phyloP scores from a whole-genome alignment of 2,888 invertebrate genomes.

The Trissoscelio sp. region DNA sequence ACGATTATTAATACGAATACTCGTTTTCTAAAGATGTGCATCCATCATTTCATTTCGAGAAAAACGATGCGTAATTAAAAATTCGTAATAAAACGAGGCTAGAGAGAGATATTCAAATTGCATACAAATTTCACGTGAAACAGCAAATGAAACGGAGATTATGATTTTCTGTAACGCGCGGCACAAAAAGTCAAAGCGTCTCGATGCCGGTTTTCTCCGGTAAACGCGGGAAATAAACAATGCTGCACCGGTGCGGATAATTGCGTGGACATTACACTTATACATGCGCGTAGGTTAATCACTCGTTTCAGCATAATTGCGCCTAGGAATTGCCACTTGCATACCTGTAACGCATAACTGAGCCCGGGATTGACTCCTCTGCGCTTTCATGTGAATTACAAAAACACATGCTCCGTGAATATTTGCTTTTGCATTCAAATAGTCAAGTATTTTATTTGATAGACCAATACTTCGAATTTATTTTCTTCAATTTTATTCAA shows the following conservation, averaged over 20 bases:
- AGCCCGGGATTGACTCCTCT: slow-evolving; percentile 18
- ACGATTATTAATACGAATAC: too few relatives aligned
- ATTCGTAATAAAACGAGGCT: too few relatives aligned
- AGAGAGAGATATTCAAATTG: too few relatives aligned
- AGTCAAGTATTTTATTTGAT: too few relatives aligned
- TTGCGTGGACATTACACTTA: slow-evolving; percentile 57
- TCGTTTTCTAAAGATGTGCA: too few relatives aligned
- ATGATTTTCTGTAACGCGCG: slow-evolving; percentile 11
- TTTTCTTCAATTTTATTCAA: too few relatives aligned
- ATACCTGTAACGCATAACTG: slow-evolving; percentile 17
- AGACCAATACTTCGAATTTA: too few relatives aligned
- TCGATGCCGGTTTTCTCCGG: slow-evolving; percentile 27
- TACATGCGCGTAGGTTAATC: slow-evolving; percentile 41
- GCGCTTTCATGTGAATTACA: slow-evolving; percentile 4
- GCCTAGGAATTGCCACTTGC: slow-evolving; percentile 35
- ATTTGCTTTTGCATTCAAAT: too few relatives aligned
- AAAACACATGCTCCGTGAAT: neutral
- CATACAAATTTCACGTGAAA: slow-evolving; percentile 5
- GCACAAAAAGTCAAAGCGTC: slow-evolving; percentile 1
- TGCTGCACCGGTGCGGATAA: slow-evolving; percentile 46
- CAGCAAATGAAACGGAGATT: slow-evolving; percentile 17
- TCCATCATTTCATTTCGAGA: too few relatives aligned
- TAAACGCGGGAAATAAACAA: slow-evolving; percentile 38
- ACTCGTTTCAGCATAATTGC: slow-evolving; percentile 58
- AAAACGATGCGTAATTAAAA: too few relatives aligned